Evolutionary conservation across 2,797 vertebrate species (phyloP).

Genomic region (Rhynchonycteris naso): DNA sequence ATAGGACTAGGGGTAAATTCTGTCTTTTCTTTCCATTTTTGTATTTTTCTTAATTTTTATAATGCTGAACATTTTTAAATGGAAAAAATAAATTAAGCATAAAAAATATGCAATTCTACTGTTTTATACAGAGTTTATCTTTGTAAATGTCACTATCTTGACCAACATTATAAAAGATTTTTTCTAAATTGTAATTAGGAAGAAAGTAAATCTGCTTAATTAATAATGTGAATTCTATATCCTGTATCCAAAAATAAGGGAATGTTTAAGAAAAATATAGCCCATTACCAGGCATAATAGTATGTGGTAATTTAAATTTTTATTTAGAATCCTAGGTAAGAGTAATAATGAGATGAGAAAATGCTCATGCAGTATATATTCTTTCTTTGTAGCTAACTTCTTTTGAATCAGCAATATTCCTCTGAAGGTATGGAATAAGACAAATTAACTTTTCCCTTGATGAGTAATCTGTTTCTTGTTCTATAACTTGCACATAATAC

Average conservation of each 20-base stretch:
- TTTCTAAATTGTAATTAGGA: constrained; percentile 13
- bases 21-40: constrained; percentile 23
- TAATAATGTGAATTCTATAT: constrained; percentile 36
- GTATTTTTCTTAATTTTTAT: constrained; percentile 45
- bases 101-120: neutral
- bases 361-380: neutral
- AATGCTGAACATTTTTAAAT: constrained; percentile 36
- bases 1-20: neutral
- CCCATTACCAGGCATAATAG: neutral
- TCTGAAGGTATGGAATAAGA: neutral
- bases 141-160: constrained; percentile 10
- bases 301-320: constrained; percentile 23
- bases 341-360: neutral
- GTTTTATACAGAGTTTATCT: neutral
- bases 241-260: constrained; percentile 1
- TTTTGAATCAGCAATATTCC: constrained; percentile 15
- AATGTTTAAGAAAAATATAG: constrained; percentile 30
- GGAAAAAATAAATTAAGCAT: neutral
- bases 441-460: constrained; percentile 17
- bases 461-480: constrained; percentile 30
- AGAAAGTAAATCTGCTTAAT: constrained; percentile 37
- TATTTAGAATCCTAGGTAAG: constrained; percentile 32
- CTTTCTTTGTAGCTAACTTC: neutral
- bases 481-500: neutral
- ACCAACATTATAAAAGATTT: neutral